Base-by-base conservation (phyloP, 2,888 invertebrate genomes). In the Stenolophus ochropezus region DNA sequence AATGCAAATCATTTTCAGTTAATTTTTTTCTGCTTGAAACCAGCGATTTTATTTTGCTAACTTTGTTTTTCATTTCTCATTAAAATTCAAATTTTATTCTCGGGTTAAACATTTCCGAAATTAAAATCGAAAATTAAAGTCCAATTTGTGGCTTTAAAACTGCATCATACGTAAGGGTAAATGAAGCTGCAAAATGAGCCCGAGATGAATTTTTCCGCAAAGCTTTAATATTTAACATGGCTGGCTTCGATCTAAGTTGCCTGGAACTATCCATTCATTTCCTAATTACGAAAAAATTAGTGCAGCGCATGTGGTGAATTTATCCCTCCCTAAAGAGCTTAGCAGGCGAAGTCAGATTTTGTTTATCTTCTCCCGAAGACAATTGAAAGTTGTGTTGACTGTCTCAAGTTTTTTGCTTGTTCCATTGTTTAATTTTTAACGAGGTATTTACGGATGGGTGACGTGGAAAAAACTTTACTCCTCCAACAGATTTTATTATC, bases 341-440 rank as follows among this genome's bases (percentile, higher is more conserved):
- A 42, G 16, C 2, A 69, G 65, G 11, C 21, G 73, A 73, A 73
- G 73, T 33, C 65, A 69, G 33, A 73, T 49, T 73, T 73, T 73
- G 47, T 73, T 73, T 73, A 73, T 73, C 49, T 73, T 73, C 73
- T 73, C 49, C 49, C n/a, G 23, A 73, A 73, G 73, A 73, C 73
- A 73, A 73, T 73, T 73, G 73, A 49, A 73, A 73, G 73, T 73
- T 73, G n/a, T 47, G 73, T 73, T 49, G 73, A 21, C 49, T 47
- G 73, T 49, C 16, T 56, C 20, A 69, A 73, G 20, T 51, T 80
- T 80, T 80, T 80, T 80, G 33, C 73, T 71, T 58, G 56, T 80
- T 73, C 73, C 80, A 80, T 80, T 80, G 80, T 80, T 80, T 80
- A 80, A 80, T 80, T 80, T 80, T 80, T 80, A 80, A 80, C 73